These are phyloP conservation scores for Alethe castanea DNA, from an alignment of 2,113 vertebrate genomes.

Conservation along the genomic window DNA sequence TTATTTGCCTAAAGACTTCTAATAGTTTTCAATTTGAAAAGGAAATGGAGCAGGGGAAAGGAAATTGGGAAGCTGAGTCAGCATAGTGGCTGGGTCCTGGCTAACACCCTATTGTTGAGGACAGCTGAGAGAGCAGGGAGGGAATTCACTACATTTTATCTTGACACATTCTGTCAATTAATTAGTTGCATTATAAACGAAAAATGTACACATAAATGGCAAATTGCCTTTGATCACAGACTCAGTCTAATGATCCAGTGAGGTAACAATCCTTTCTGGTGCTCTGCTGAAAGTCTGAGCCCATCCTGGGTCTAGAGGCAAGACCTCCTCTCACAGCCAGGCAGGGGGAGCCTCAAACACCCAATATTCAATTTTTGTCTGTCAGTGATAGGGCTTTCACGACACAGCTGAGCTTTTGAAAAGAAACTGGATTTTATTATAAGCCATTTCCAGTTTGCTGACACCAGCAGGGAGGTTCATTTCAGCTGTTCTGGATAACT, in stretches of 20 bases:
- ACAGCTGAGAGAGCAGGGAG: neutral
- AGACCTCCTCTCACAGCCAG: neutral
- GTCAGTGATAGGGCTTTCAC: neutral
- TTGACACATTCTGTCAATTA: neutral
- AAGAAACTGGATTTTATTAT: neutral
- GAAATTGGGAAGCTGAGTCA: slow-evolving; percentile 42
- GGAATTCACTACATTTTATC: neutral
- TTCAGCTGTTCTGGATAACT: neutral
- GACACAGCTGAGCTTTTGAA: neutral
- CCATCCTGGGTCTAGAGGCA: neutral
- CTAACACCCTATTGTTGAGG: neutral
- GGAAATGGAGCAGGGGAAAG: slow-evolving; percentile 65
- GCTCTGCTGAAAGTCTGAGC: neutral
- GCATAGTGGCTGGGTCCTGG: neutral
- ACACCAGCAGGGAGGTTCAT: neutral
- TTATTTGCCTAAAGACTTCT: slow-evolving; percentile 62
- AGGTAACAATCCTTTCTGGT: neutral
- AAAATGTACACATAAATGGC: neutral
- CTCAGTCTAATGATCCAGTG: neutral
- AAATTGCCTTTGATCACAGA: neutral
- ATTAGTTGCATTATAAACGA: neutral
- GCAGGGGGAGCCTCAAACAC: accelerated
- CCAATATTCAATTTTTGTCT: neutral
- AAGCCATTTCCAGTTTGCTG: neutral
- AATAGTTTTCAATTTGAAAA: slow-evolving; percentile 67